Percentiles rank a stretch among this genome's conserved stretches.
Conservation (phyloP, 2,113 vertebrate species). For the Crotalus helleri region DNA sequence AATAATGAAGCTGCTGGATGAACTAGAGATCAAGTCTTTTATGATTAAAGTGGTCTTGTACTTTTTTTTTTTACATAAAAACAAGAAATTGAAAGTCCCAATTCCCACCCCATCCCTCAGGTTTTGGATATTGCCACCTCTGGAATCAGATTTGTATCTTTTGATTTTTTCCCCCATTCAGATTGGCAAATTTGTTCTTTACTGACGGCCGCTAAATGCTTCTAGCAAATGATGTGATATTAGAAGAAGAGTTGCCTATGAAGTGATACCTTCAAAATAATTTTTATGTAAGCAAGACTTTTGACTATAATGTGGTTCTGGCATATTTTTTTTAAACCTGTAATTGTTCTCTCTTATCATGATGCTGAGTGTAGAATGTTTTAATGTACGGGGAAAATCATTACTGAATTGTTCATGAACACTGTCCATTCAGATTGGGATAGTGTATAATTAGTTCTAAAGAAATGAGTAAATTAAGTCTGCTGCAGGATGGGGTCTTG, state of each 20-base stretch:
- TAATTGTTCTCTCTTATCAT: neutral
- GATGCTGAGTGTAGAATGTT: neutral
- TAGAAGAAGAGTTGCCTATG: neutral
- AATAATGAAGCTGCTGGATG: neutral
- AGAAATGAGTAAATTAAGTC: neutral
- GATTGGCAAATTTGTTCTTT: neutral
- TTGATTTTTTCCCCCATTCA: neutral
- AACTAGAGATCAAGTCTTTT: neutral
- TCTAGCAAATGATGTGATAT: neutral
- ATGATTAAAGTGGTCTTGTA: neutral
- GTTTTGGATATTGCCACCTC: neutral
- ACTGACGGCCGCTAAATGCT: neutral
- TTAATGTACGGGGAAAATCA: neutral
- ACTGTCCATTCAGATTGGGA: neutral
- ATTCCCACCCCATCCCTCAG: neutral
- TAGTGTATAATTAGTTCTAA: neutral
- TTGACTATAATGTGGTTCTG: neutral
- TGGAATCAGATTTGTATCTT: neutral
- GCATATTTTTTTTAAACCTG: neutral
- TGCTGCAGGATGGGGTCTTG: neutral
- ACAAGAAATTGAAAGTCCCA: neutral
- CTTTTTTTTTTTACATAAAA: neutral
- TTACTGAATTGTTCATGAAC: neutral
- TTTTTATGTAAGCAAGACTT: neutral
- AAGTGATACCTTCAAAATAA: neutral